A percentile compares a stretch with the other conserved stretches of the same genome.
These are phyloP conservation scores for Anodontia alba DNA, from an alignment of 2,888 invertebrate species.

Conservation along the genomic window DNA sequence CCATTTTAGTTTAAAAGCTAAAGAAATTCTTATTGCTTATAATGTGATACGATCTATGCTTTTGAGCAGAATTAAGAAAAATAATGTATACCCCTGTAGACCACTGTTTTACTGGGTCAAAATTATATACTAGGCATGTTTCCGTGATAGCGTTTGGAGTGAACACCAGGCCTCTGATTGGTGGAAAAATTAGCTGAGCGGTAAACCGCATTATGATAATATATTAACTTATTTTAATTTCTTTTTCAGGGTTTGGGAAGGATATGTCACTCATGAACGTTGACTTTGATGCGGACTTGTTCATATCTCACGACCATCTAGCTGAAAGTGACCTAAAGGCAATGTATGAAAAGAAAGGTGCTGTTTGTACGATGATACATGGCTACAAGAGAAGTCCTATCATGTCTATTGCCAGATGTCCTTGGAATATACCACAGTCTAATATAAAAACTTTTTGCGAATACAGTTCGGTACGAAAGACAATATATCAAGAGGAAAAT, in stretches of 20 bases:
- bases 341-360: constrained; percentile 36
- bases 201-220: too few species aligned
- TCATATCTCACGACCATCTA: background rate
- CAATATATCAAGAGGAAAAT: constrained; percentile 32
- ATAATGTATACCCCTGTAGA: too few species aligned
- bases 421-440: constrained; percentile 27
- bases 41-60: too few species aligned
- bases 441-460: constrained; percentile 60
- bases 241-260: background rate
- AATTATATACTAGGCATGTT: too few species aligned
- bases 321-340: background rate
- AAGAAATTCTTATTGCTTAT: too few species aligned
- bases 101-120: too few species aligned
- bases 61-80: too few species aligned
- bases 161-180: too few species aligned
- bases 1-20: too few species aligned
- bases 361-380: constrained; percentile 47
- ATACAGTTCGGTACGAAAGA: constrained; percentile 2
- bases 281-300: background rate
- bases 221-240: too few species aligned
- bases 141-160: too few species aligned
- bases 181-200: too few species aligned
- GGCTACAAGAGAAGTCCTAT: constrained; percentile 62
- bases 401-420: constrained; percentile 66
- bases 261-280: background rate